Percentiles rank a stretch among this genome's conserved stretches.
Evolutionary conservation across 2,797 vertebrate genomes (phyloP).

Genomic region (Sebastes trivittatus): DNA sequence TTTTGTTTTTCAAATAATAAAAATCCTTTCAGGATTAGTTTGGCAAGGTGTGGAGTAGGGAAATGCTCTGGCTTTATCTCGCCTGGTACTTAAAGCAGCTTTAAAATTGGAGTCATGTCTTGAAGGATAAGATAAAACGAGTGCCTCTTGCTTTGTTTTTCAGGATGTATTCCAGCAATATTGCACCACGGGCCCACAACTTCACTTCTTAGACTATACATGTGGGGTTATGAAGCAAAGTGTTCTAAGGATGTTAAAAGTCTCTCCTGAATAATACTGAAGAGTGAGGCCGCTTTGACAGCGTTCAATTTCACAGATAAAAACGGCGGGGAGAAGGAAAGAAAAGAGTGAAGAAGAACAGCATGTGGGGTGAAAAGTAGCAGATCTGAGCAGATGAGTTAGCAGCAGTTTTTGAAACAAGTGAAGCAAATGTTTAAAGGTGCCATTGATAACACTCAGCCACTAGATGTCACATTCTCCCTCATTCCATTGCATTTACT

Average conservation of each 20-base stretch:
- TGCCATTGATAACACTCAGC: too few relatives aligned
- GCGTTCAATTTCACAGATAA: background rate
- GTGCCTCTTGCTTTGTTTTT: slow-evolving; percentile 23
- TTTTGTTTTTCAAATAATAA: slow-evolving; percentile 45
- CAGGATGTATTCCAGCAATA: background rate
- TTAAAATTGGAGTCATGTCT: slow-evolving; percentile 11
- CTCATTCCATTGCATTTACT: too few relatives aligned
- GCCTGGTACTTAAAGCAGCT: slow-evolving; percentile 12
- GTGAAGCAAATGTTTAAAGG: slow-evolving; percentile 6
- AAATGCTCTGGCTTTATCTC: slow-evolving; percentile 19
- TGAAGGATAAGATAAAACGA: slow-evolving; percentile 41
- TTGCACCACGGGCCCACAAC: background rate
- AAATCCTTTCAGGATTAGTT: slow-evolving; percentile 28
- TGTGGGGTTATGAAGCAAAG: background rate
- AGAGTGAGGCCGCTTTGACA: background rate
- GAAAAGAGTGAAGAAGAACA: background rate
- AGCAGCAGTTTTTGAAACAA: background rate
- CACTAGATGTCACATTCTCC: too few relatives aligned
- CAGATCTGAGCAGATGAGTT: slow-evolving; percentile 2
- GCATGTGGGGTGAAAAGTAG: slow-evolving; percentile 5
- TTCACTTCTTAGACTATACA: background rate
- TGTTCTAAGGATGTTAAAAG: background rate
- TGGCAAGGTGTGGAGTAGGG: background rate
- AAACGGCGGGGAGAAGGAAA: background rate
- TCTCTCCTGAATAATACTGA: background rate